Conservation (phyloP, 2,113 vertebrate species). For the Ciconia stormi region DNA sequence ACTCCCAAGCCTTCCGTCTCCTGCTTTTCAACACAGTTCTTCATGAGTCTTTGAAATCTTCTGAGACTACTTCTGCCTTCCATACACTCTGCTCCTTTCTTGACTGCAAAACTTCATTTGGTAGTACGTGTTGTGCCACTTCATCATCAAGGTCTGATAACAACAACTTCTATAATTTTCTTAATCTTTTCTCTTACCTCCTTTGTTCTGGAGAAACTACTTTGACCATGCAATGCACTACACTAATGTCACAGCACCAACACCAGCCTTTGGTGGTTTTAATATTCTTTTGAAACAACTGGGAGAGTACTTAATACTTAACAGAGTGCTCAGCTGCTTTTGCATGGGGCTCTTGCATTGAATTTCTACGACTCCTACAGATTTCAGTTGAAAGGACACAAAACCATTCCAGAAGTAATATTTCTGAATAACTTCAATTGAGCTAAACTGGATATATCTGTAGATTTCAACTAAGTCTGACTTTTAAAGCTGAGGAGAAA, state of each 20-base stretch:
- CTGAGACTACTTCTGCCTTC: not conserved
- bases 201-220: not conserved
- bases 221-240: rapidly evolving
- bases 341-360: not conserved
- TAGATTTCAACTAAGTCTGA: not conserved
- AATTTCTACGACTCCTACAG: not conserved
- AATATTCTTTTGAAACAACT: not conserved
- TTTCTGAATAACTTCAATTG: not conserved
- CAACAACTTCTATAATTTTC: not conserved
- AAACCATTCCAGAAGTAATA: not conserved
- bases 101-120: not conserved
- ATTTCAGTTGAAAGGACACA: not conserved
- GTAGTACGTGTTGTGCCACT: rapidly evolving
- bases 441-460: not conserved
- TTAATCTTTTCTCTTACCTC: not conserved
- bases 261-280: not conserved
- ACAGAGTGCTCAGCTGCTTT: not conserved
- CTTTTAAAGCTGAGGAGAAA: not conserved
- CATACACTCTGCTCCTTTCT: not conserved
- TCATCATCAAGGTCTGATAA: not conserved
- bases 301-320: not conserved
- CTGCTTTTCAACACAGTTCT: not conserved
- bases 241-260: not conserved
- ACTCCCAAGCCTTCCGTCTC: rapidly evolving
- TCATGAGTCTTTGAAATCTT: not conserved